Base-by-base conservation (phyloP, 2,113 vertebrate species). In the Monopterus albus region DNA sequence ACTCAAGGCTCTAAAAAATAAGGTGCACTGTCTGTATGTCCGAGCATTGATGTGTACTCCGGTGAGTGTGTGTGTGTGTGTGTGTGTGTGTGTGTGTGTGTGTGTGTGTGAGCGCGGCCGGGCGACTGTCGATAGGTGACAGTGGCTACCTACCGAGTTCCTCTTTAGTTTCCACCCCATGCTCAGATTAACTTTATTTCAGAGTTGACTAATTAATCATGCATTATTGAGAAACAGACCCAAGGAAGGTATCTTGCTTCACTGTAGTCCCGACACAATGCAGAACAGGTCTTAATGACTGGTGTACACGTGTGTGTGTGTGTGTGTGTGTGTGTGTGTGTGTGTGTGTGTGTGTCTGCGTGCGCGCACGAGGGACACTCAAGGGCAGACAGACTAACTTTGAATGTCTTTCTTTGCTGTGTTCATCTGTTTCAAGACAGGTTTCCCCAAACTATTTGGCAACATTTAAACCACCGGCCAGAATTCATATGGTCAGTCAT, bases 151-250 rank as follows among this genome's bases (percentile, higher is more conserved):
- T 56, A 18, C 74, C 63, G 74, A 61, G 72, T 81, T 60, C 57
- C 70, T 91, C 89, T 88, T 83, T 65, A 74, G 86, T 93, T 92
- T 94, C 88, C 86, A 84, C 63, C 55, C 82, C 82, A 82, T 85
- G 84, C 82, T 92, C 89, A 75, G 89, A 91, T 93, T 92, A 91
- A 78, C 87, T 87, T 89, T 90, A 68, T 92, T 92, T 91, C 81
- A 87, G 84, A 87, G 86, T 82, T 75, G 67, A 65, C 87, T 93
- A 92, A 92, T 93, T 92, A 92, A 91, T 91, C 92, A 93, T 94
- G 85, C 87, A 92, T 93, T 93, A 92, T 93, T 93, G 86, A 94
- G 82, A 90, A 86, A 79, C 78, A 86, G 80, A 82, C 75, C 73
- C 71, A 76, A 75, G 79, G 84, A 85, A 85, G 83, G 86, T 89